These are phyloP conservation scores for Noctua pronuba DNA, from an alignment of 2,888 invertebrate genomes.

Conservation along the genomic window DNA sequence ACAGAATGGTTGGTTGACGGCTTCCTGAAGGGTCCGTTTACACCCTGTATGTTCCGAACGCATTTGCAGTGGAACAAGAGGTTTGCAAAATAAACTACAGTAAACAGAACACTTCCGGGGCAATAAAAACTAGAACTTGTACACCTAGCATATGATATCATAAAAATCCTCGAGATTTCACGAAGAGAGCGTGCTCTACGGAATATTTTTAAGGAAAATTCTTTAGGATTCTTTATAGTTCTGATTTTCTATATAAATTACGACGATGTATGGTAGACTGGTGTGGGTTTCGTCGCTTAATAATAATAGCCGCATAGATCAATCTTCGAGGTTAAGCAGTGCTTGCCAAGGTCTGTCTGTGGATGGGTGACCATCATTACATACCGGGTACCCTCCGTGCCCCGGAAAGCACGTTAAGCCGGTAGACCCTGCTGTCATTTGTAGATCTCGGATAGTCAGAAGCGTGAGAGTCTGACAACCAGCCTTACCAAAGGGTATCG, in stretches of 20 bases:
- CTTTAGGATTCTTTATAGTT: background rate
- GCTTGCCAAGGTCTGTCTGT: background rate
- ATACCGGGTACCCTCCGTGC: background rate
- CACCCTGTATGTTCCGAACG: background rate
- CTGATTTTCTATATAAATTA: background rate
- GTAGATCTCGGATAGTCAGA: background rate
- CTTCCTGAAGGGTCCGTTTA: too few species aligned
- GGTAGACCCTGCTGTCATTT: background rate
- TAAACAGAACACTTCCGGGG: background rate
- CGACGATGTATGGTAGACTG: background rate
- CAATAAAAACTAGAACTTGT: constrained; percentile 15
- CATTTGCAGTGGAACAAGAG: constrained; percentile 1
- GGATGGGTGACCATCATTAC: background rate
- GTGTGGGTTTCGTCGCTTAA: background rate
- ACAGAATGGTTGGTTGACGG: too few species aligned
- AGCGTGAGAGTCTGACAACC: background rate
- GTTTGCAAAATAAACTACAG: constrained; percentile 4
- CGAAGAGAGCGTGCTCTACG: background rate
- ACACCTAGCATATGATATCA: background rate
- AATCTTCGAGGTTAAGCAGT: background rate
- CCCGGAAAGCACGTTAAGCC: background rate
- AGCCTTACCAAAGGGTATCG: background rate
- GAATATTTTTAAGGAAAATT: constrained; percentile 12
- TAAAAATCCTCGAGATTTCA: constrained; percentile 13
- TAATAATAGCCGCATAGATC: background rate